Percentiles rank a stretch among this genome's conserved stretches.
Evolutionary conservation across 2,797 vertebrate species (phyloP).

Genomic region (Enteromius afrohamiltoni): DNA sequence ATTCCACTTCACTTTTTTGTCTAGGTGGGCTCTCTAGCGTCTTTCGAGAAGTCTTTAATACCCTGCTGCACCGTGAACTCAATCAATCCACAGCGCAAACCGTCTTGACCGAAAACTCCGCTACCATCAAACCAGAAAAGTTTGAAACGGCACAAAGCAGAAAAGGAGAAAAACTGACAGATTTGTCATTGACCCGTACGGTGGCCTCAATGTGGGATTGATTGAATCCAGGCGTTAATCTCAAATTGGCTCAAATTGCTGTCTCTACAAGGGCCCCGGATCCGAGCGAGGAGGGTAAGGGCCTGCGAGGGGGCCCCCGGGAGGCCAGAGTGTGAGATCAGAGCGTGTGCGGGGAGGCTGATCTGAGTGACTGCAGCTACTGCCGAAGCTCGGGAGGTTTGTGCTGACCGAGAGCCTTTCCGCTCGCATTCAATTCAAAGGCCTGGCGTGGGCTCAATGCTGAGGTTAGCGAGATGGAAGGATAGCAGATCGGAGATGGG

Average conservation of each 20-base stretch:
- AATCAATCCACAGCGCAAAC: slow-evolving; percentile 46
- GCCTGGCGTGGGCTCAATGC: slow-evolving; percentile 74
- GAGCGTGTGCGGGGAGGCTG: slow-evolving; percentile 40
- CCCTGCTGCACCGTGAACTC: slow-evolving; percentile 62
- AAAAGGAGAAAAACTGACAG: slow-evolving; percentile 58
- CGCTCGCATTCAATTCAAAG: slow-evolving; percentile 78
- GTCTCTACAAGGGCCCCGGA: slow-evolving; percentile 62
- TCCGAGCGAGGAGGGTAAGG: slow-evolving; percentile 55
- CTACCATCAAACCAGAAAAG: slow-evolving; percentile 46
- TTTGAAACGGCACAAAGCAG: slow-evolving; percentile 52
- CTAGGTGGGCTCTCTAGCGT: slow-evolving; percentile 74
- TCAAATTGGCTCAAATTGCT: slow-evolving; percentile 78
- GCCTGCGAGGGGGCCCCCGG: slow-evolving; percentile 58
- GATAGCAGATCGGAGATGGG: slow-evolving; percentile 62
- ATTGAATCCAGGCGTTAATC: slow-evolving; percentile 77
- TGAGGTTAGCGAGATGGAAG: slow-evolving; percentile 76
- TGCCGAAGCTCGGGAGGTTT: slow-evolving; percentile 69
- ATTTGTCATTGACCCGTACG: slow-evolving; percentile 64
- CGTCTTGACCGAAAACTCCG: slow-evolving; percentile 29
- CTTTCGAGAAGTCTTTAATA: slow-evolving; percentile 65
- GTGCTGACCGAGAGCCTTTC: slow-evolving; percentile 81
- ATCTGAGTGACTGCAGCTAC: slow-evolving; percentile 40
- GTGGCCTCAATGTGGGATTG: slow-evolving; percentile 64
- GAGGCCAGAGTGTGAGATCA: slow-evolving; percentile 64
- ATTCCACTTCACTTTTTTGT: slow-evolving; percentile 72